A percentile compares a stretch with the other conserved stretches of the same genome.
Evolutionary conservation across 2,797 vertebrate species (phyloP).

Genomic region (Brotogeris chrysoptera): DNA sequence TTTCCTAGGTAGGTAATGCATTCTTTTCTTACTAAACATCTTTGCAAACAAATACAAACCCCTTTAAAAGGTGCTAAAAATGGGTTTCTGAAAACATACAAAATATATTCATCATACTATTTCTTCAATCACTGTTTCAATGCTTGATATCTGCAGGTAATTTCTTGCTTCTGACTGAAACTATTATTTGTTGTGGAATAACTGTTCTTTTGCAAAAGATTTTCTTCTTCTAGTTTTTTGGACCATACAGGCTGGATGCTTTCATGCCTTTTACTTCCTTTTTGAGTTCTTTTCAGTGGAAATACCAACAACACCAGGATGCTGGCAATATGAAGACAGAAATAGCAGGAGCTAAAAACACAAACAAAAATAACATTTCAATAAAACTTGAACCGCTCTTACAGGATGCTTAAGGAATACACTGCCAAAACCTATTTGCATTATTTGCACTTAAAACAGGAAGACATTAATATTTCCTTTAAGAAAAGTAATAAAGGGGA

Average conservation of each 20-base stretch:
- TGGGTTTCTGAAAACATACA: slow-evolving; percentile 74
- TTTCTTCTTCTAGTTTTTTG: slow-evolving; percentile 70
- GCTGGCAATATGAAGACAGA: slow-evolving; percentile 87
- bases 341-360: slow-evolving; percentile 90
- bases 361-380: slow-evolving; percentile 3
- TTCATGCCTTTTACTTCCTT: slow-evolving; percentile 77
- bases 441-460: not conserved
- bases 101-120: slow-evolving; percentile 45
- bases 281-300: slow-evolving; percentile 84
- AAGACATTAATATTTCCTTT: not conserved
- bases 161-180: slow-evolving; percentile 87
- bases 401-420: not conserved
- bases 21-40: slow-evolving; percentile 64
- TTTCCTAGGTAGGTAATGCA: slow-evolving; percentile 57
- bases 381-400: not conserved
- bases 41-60: slow-evolving; percentile 76
- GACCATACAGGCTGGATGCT: slow-evolving; percentile 41
- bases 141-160: slow-evolving; percentile 79
- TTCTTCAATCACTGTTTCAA: slow-evolving; percentile 72
- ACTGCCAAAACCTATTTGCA: not conserved
- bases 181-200: slow-evolving; percentile 84
- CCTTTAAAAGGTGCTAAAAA: slow-evolving; percentile 78
- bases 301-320: slow-evolving; percentile 85
- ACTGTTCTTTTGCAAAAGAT: slow-evolving; percentile 73
- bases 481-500: not conserved